phyloP scores from a whole-genome alignment of 2,113 vertebrate species.

The Tylochromis polylepis region DNA sequence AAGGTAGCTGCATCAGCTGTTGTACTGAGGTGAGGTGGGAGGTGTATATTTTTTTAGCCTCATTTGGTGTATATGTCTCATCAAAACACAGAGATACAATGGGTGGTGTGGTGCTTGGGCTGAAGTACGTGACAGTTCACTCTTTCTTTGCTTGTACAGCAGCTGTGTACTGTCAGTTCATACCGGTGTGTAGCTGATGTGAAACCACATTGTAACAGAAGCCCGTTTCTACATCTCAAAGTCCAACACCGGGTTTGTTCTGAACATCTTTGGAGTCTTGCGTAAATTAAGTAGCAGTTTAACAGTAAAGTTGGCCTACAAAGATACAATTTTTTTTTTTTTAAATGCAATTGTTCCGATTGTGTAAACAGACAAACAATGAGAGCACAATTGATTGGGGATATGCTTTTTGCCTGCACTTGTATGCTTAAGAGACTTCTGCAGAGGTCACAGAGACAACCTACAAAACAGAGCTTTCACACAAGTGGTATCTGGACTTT shows the following conservation, averaged over 20 bases:
- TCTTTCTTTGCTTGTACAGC: background rate
- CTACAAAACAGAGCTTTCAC: background rate
- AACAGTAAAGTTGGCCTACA: background rate
- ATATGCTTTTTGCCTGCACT: background rate
- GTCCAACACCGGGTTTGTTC: background rate
- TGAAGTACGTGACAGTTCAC: background rate
- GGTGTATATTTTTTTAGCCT: conserved; percentile 3
- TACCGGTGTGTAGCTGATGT: background rate
- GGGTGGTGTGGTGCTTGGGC: background rate
- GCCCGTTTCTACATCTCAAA: background rate
- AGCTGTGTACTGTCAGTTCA: background rate
- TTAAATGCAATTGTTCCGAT: background rate
- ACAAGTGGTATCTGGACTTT: background rate
- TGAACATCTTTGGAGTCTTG: background rate
- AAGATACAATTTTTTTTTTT: too few species aligned
- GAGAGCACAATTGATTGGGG: too few species aligned
- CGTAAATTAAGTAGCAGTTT: background rate
- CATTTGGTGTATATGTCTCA: background rate
- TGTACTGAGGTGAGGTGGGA: conserved; percentile 3
- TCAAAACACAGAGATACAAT: conserved; percentile 1
- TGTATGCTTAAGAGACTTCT: background rate
- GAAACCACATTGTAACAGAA: background rate
- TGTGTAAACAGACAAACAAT: background rate
- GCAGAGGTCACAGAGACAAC: background rate
- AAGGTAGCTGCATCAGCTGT: conserved; percentile 35